These are phyloP conservation scores for Acrobeloides nanus DNA, from an alignment of 2,888 invertebrate species.

Conservation along the genomic window DNA sequence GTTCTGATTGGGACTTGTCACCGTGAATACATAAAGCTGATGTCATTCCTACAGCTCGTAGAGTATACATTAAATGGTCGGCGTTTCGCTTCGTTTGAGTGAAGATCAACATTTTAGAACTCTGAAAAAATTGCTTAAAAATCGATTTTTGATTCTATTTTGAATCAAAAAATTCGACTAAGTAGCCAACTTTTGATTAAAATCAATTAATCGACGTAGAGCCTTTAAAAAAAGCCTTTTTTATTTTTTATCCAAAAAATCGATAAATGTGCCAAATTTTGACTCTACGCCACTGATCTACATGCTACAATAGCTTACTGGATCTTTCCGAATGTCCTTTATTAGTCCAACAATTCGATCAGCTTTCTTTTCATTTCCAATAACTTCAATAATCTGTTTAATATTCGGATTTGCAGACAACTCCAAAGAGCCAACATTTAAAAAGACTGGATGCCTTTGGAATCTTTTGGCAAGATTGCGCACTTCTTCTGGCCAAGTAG, in stretches of 20 bases:
- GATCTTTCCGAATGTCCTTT: too few relatives aligned
- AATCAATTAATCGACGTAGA: too few relatives aligned
- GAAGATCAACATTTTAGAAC: constrained; percentile 89
- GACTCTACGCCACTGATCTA: too few relatives aligned
- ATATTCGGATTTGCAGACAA: constrained; percentile 93
- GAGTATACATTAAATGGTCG: constrained; percentile 73
- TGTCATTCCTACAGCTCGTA: constrained; percentile 74
- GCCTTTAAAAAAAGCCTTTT: too few relatives aligned
- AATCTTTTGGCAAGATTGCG: constrained; percentile 89
- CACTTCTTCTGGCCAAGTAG: constrained; percentile 99
- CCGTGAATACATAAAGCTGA: constrained; percentile 73
- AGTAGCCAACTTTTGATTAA: too few relatives aligned
- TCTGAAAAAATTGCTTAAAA: too few relatives aligned
- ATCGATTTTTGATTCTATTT: constrained; percentile 75
- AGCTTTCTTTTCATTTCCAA: too few relatives aligned
- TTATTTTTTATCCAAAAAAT: too few relatives aligned
- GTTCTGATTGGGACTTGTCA: constrained; percentile 85
- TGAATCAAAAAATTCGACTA: constrained; percentile 17
- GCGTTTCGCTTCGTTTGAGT: constrained; percentile 97
- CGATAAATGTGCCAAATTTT: too few relatives aligned
- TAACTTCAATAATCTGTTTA: constrained; percentile 51
- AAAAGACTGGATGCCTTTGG: constrained; percentile 83
- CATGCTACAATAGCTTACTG: too few relatives aligned
- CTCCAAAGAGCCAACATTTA: constrained; percentile 89
- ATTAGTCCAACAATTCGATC: too few relatives aligned